These are phyloP conservation scores for Folsomia manolachei DNA, from an alignment of 2,888 invertebrate species.

Conservation along the genomic window DNA sequence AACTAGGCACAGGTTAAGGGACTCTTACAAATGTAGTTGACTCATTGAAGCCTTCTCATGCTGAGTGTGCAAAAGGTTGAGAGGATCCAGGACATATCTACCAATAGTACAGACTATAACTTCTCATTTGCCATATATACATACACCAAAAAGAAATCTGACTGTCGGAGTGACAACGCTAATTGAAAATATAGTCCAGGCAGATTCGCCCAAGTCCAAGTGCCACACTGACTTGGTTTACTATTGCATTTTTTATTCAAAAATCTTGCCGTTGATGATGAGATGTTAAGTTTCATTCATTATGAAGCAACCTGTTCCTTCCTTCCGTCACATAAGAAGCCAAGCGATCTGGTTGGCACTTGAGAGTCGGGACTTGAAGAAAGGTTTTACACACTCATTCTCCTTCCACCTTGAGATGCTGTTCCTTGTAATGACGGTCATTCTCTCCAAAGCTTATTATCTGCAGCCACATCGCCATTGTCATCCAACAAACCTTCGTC, in stretches of 20 bases:
- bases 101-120: too few relatives aligned
- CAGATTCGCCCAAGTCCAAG: neutral
- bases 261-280: conserved; percentile 19
- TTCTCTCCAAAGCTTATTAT: conserved; percentile 2
- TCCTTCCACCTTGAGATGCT: neutral
- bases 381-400: conserved; percentile 10
- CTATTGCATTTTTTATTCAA: conserved; percentile 12
- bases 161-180: too few relatives aligned
- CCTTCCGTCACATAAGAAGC: conserved; percentile 6
- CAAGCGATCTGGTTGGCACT: neutral
- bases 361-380: neutral
- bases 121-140: too few relatives aligned
- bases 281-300: conserved; percentile 44
- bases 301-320: conserved; percentile 30
- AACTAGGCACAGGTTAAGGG: too few relatives aligned
- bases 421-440: conserved; percentile 4
- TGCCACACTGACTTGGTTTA: conserved; percentile 23
- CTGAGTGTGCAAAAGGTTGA: too few relatives aligned
- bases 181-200: neutral
- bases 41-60: too few relatives aligned
- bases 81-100: too few relatives aligned
- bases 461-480: conserved; percentile 18
- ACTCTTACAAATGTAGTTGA: too few relatives aligned
- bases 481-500: conserved; percentile 21
- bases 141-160: too few relatives aligned